phyloP scores from a whole-genome alignment of 2,888 invertebrate genomes.

The Sesia apiformis region DNA sequence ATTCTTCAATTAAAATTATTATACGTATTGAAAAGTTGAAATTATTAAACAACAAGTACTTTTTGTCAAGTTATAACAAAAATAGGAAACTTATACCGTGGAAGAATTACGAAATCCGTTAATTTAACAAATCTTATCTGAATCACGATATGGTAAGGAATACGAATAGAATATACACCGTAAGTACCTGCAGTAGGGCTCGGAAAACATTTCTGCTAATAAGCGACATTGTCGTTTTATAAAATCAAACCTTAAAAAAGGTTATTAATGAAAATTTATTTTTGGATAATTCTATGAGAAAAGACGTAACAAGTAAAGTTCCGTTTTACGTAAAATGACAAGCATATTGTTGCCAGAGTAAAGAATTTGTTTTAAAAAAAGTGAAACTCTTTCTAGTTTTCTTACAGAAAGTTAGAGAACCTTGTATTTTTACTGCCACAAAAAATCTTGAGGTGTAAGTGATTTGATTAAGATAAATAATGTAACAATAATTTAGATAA shows the following conservation, averaged over 20 bases:
- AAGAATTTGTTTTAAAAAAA: too few relatives aligned
- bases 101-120: conserved; percentile 58
- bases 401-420: too few relatives aligned
- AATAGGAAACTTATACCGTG: neutral
- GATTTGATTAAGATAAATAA: too few relatives aligned
- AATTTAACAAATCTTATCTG: neutral
- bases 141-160: neutral
- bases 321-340: conserved; percentile 26
- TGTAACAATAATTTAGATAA: too few relatives aligned
- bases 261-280: neutral
- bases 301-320: conserved; percentile 36
- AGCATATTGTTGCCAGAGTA: neutral
- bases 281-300: conserved; percentile 4
- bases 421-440: too few relatives aligned
- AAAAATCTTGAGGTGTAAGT: too few relatives aligned
- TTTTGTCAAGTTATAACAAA: neutral
- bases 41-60: neutral
- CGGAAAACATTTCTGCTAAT: conserved; percentile 57
- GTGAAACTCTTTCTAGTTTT: too few relatives aligned
- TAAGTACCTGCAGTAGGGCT: conserved; percentile 51
- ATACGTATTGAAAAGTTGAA: neutral
- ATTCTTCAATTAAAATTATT: neutral
- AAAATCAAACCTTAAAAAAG: neutral
- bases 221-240: conserved; percentile 39
- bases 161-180: too few relatives aligned